Conservation (phyloP, 2,888 invertebrate species). For the Ophraella communa region DNA sequence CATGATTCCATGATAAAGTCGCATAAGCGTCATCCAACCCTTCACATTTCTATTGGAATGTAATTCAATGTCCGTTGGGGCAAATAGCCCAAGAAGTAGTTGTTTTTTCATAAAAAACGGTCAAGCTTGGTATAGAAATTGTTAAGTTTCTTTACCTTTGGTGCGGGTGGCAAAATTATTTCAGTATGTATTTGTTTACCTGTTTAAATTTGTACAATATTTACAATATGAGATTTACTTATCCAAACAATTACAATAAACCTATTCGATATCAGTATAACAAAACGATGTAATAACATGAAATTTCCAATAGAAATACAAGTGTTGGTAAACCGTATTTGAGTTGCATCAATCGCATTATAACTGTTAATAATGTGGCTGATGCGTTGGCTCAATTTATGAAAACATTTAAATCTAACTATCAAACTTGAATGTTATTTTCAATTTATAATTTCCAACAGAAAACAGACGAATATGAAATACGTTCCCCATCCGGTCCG, state of each 20-base stretch:
- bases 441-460: constrained; percentile 17
- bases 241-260: neutral
- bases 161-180: no score
- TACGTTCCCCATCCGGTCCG: constrained; percentile 32
- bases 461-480: constrained; percentile 45
- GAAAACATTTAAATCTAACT: constrained; percentile 17
- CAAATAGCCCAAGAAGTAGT: no score
- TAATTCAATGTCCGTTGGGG: no score
- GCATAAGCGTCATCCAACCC: no score
- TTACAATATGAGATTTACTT: neutral
- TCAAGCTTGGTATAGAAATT: no score
- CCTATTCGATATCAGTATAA: neutral
- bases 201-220: no score
- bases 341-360: constrained; percentile 1
- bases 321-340: neutral
- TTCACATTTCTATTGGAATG: no score
- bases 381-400: neutral
- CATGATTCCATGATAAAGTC: no score
- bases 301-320: neutral
- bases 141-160: no score
- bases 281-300: neutral
- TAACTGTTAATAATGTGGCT: constrained; percentile 10
- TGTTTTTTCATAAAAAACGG: no score
- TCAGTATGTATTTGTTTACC: no score
- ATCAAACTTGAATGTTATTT: constrained; percentile 16